Evolutionary conservation across 2,113 vertebrate genomes (phyloP).

Genomic region (Bujurquina vittata): DNA sequence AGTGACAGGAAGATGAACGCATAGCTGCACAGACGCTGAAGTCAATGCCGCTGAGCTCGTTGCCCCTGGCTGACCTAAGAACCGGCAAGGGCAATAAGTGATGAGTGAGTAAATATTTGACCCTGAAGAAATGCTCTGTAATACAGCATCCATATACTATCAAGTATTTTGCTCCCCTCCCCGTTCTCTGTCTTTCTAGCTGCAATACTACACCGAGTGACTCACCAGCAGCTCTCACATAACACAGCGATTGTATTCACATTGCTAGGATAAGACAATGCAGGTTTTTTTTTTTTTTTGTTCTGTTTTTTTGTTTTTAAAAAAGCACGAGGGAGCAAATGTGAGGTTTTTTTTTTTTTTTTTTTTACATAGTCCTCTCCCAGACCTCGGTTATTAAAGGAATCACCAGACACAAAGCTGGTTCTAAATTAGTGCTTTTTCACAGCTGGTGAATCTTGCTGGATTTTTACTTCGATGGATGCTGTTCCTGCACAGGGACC

Average conservation of each 20-base stretch:
- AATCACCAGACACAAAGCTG: conserved; percentile 49
- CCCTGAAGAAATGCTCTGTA: conserved; percentile 32
- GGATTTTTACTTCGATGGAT: conserved; percentile 53
- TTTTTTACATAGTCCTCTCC: conserved; percentile 4
- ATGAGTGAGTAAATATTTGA: conserved; percentile 27
- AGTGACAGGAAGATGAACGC: conserved; percentile 14
- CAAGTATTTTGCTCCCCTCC: not conserved
- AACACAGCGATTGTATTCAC: conserved; percentile 37
- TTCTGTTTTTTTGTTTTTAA: conserved; percentile 48
- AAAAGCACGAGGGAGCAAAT: conserved; percentile 24
- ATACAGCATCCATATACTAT: conserved; percentile 19
- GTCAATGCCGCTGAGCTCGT: conserved; percentile 47
- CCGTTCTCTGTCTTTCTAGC: conserved; percentile 1
- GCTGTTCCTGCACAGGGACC: conserved; percentile 56
- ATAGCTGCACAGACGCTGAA: conserved; percentile 17
- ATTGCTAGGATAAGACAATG: conserved; percentile 44
- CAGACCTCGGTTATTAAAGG: conserved; percentile 41
- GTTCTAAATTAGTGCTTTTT: conserved; percentile 58
- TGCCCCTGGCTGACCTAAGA: conserved; percentile 43
- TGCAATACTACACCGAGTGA: conserved; percentile 32
- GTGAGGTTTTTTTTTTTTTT: not conserved
- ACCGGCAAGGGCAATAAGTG: conserved; percentile 38
- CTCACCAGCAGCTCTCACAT: conserved; percentile 44
- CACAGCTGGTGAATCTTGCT: conserved; percentile 30
- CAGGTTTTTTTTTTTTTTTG: conserved; percentile 48